These are phyloP conservation scores for Arothron firmamentum DNA, from an alignment of 2,113 vertebrate species.

Conservation along the genomic window DNA sequence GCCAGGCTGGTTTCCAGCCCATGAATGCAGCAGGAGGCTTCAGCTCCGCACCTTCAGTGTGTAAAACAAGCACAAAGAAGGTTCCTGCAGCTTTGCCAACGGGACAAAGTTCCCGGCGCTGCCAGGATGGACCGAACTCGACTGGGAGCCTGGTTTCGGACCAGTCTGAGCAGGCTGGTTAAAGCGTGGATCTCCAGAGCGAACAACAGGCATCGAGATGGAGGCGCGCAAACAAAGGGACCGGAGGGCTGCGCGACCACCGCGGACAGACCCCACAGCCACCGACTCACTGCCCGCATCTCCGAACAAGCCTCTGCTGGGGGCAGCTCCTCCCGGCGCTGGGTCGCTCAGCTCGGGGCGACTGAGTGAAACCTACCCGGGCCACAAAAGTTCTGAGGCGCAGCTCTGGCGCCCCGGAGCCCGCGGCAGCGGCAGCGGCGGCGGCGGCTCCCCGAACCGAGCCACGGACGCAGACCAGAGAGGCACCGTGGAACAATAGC, in stretches of 20 bases:
- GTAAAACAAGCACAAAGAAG: background rate
- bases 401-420: conserved; percentile 15
- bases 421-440: background rate
- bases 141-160: background rate
- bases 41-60: background rate
- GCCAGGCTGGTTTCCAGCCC: conserved; percentile 2
- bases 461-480: background rate
- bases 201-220: conserved; percentile 57
- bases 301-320: background rate
- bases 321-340: background rate
- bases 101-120: too few relatives aligned
- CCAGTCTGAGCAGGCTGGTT: background rate
- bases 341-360: conserved; percentile 12
- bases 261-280: background rate
- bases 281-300: too few relatives aligned
- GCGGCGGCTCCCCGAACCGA: background rate
- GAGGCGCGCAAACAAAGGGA: conserved; percentile 66
- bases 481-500: background rate
- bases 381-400: conserved; percentile 55
- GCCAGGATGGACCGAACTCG: background rate
- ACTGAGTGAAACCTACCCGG: conserved; percentile 21
- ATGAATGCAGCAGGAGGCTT: background rate
- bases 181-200: conserved; percentile 20
- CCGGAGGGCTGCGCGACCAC: conserved; percentile 20
- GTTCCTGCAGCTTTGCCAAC: too few relatives aligned